Evolutionary conservation across 2,888 invertebrate species (phyloP), one percentile per base, ranked within the genome.

Genomic region (Andrena chrysosceles): DNA sequence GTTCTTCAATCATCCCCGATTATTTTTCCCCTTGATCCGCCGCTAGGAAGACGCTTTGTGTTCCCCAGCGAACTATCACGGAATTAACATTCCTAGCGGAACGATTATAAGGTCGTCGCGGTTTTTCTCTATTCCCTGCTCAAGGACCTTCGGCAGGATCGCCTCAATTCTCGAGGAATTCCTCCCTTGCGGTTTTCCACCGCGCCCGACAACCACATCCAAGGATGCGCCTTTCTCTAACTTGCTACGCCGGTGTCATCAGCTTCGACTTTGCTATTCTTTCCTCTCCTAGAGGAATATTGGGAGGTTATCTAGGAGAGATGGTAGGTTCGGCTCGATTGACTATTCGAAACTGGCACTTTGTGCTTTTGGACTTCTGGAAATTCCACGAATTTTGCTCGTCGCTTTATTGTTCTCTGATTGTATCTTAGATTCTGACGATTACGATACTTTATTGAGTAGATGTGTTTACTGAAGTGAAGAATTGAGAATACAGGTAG

Each of bases 221-320:
- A 93, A 93, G 92, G 93, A 90, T 90, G 87, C 83, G 63, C 90
- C 91, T 91, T 91, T 92, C 90, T 78, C 90, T 77, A 68, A 69
- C 69, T 81, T 59, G 83, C 71, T 76, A 59, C 72, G 77, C 83
- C 85, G 81, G 84, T 75, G 78, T 78, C 60, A 26, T 72, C 63
- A 56, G 56, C 56, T 10, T 26, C 8, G 10, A 13, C 23, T 20
- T 23, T 10, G 54, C 54, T 54, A 54, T 20, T 54, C 20, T 54
- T 20, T 6, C n/a, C 20, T 20, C 8, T 20, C 20, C 54, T 7
- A 1, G 26, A 35, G 54, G 56, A 56, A 2, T 10, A 56, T 35
- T 42, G 35, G 35, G 42, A 60, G n/a, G 26, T 59, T 29, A 70
- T 70, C 60, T 35, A 48, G 29, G 6, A 29, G 13, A 59, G 29